A percentile compares a stretch with the other conserved stretches of the same genome.
phyloP scores from a whole-genome alignment of 2,888 invertebrate species.

The Chloroclysta siterata region DNA sequence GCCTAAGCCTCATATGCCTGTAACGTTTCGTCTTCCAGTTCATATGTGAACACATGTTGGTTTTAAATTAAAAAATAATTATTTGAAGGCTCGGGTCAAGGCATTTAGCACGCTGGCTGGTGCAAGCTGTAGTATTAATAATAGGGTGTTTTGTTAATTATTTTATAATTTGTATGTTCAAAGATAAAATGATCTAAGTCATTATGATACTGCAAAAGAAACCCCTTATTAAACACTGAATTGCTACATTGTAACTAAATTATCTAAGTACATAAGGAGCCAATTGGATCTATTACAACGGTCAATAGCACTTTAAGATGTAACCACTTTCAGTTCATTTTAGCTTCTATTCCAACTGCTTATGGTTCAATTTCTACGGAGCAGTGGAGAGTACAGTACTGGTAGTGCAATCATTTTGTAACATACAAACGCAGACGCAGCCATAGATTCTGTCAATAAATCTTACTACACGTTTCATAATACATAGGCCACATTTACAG shows the following conservation, averaged over 20 bases:
- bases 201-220: not conserved
- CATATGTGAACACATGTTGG: too few relatives aligned
- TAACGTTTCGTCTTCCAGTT: too few relatives aligned
- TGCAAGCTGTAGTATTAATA: too few relatives aligned
- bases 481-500: slow-evolving; percentile 28
- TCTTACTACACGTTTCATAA: slow-evolving; percentile 53
- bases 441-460: slow-evolving; percentile 47
- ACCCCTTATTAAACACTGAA: not conserved
- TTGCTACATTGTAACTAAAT: slow-evolving; percentile 16
- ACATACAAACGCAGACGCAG: slow-evolving; percentile 38
- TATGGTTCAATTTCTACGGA: slow-evolving; percentile 2
- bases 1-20: too few relatives aligned
- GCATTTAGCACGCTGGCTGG: too few relatives aligned
- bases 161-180: too few relatives aligned
- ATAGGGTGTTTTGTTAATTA: too few relatives aligned
- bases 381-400: not conserved
- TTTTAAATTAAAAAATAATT: too few relatives aligned
- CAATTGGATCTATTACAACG: slow-evolving; percentile 24
- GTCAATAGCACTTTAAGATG: slow-evolving; percentile 8
- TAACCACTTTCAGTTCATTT: not conserved
- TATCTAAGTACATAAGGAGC: slow-evolving; percentile 10
- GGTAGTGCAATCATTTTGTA: slow-evolving; percentile 37
- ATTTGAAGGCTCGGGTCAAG: too few relatives aligned
- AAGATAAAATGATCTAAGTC: too few relatives aligned
- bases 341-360: slow-evolving; percentile 1